These are phyloP conservation scores for Drosophila kambysellisi DNA, from an alignment of 2,888 invertebrate genomes.

Conservation along the genomic window DNA sequence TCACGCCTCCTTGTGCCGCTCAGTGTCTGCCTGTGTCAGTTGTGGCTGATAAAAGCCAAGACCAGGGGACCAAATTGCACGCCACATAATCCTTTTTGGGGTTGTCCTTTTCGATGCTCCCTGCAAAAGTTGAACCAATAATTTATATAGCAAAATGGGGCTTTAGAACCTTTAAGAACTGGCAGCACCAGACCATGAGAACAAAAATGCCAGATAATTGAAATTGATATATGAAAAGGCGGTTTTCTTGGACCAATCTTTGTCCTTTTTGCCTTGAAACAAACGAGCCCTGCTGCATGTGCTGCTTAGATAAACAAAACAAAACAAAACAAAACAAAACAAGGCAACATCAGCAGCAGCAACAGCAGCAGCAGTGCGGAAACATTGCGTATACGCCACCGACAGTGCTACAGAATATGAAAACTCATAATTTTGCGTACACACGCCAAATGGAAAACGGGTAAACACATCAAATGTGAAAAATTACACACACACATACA, in stretches of 20 bases:
- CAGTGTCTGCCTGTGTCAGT: constrained; percentile 57
- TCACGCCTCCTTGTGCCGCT: constrained; percentile 63
- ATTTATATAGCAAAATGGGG: constrained; percentile 67
- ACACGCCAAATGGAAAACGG: constrained; percentile 59
- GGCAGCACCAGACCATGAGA: constrained; percentile 1
- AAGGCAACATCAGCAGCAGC: constrained; percentile 3
- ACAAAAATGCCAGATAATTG: constrained; percentile 70
- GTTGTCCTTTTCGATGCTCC: constrained; percentile 62
- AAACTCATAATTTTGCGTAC: constrained; percentile 70
- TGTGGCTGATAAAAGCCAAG: constrained; percentile 75
- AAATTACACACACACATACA: constrained; percentile 30
- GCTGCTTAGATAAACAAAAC: constrained; percentile 72
- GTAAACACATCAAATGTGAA: constrained; percentile 67
- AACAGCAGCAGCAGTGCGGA: constrained; percentile 30
- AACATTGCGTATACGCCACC: constrained; percentile 76
- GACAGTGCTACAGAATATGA: constrained; percentile 40
- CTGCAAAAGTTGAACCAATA: constrained; percentile 63
- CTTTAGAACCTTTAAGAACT: constrained; percentile 28
- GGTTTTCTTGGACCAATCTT: constrained; percentile 31
- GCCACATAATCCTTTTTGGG: constrained; percentile 76
- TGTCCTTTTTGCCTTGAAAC: constrained; percentile 54
- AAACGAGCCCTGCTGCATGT: constrained; percentile 57
- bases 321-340: constrained; percentile 17
- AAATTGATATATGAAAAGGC: constrained; percentile 79
- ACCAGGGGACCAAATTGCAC: constrained; percentile 56